These are phyloP conservation scores for Bergia puertoricense DNA, from an alignment of 92 coral and sea anemone species.

Conservation along the genomic window DNA sequence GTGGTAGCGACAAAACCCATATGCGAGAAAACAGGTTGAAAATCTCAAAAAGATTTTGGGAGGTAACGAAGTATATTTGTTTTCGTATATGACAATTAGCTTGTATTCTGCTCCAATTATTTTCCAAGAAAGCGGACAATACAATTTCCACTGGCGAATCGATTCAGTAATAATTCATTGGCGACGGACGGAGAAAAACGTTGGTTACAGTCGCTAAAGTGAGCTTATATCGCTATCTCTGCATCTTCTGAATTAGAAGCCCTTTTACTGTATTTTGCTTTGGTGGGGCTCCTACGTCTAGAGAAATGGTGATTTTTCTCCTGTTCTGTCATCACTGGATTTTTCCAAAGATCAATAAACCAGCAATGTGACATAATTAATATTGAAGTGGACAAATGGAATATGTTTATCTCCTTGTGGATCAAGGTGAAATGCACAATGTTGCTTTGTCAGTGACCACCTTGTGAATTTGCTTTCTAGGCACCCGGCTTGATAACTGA, in stretches of 20 bases:
- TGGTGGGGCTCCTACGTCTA: background rate
- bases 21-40: constrained; percentile 56
- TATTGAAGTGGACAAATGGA: constrained; percentile 69
- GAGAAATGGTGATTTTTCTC: constrained; percentile 25
- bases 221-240: background rate
- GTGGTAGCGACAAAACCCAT: constrained; percentile 49
- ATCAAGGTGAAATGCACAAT: constrained; percentile 49
- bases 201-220: constrained; percentile 47
- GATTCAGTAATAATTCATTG: constrained; percentile 78
- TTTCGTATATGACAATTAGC: constrained; percentile 74
- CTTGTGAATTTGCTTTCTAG: constrained; percentile 35
- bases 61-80: constrained; percentile 61
- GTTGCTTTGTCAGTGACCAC: constrained; percentile 34
- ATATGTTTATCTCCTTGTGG: constrained; percentile 42
- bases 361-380: constrained; percentile 74
- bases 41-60: constrained; percentile 55
- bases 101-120: constrained; percentile 74
- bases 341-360: constrained; percentile 70
- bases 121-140: constrained; percentile 49
- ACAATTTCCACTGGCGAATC: constrained; percentile 47
- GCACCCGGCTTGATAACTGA: constrained; percentile 15
- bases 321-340: constrained; percentile 44
- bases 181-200: constrained; percentile 55
- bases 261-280: background rate
- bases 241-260: background rate